Evolutionary conservation across 2,797 vertebrate species (phyloP), one percentile per base, ranked within the genome.

Genomic region (Rhadinocentrus ornatus): DNA sequence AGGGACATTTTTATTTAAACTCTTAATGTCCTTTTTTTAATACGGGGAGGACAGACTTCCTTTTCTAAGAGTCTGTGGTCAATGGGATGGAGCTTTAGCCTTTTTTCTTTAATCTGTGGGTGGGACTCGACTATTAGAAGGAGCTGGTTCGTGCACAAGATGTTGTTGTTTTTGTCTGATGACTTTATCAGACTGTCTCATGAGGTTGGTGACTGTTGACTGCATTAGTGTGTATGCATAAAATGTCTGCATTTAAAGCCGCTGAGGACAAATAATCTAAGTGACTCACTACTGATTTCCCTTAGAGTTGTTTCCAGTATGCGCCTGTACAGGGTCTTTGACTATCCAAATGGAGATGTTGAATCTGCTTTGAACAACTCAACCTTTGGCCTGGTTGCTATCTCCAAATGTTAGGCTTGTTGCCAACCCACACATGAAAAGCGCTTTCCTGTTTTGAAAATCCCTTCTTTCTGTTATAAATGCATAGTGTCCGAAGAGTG

Each of bases 161-260:
- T 78, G 66, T 75, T 83, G 59, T 73, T 81, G 62, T 87, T 78
- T 84, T 46, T 72, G 84, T 82, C 74, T 78, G 73, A 80, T 27
- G 67, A 48, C 56, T 72, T 84, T 78, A 82, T 87, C 77, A 73
- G 71, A 46, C 68, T 15, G 53, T 76, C 74, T 84, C 73, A 86
- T 83, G 73, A 78, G 87, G 84, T 84, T 78, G 80, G 44, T 54
- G 78, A 72, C 62, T 64, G 59, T 27, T 54, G 73, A 37, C 61
- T 77, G 62, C 37, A 53, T 56, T 39, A 73, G 66, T 76, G 73
- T 84, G 50, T 55, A 60, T 54, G 73, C 74, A 77, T 76, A 41
- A 65, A 60, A 27, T 58, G 20, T 1, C 0, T 18, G 37, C 54
- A 56, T 61, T 77, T 78, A 73, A 57, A 67, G 66, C 55, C 18